These are phyloP conservation scores for Netelia inedita DNA, from an alignment of 2,888 invertebrate species.

Conservation along the genomic window DNA sequence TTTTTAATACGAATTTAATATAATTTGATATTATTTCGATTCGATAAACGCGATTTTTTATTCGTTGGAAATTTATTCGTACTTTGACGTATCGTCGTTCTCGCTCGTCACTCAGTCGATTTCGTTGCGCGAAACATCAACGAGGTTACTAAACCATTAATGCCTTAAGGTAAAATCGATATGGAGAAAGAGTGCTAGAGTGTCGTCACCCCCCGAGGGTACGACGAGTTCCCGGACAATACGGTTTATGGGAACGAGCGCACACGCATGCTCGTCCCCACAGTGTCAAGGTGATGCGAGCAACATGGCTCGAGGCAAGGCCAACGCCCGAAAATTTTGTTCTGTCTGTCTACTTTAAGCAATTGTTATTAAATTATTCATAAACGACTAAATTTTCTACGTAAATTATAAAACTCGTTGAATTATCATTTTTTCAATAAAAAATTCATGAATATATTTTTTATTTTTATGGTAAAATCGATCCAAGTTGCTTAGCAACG, in stretches of 20 bases:
- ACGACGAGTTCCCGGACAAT: conserved; percentile 13
- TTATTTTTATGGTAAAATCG: background rate
- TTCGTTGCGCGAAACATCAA: background rate
- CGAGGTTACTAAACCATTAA: conserved; percentile 27
- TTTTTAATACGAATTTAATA: no score
- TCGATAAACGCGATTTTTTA: no score
- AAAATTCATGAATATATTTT: background rate
- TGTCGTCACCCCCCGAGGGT: background rate
- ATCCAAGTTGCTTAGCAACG: conserved; percentile 6
- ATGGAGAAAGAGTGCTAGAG: background rate
- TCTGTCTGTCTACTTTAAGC: background rate
- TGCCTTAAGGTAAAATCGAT: conserved; percentile 27
- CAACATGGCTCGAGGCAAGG: background rate
- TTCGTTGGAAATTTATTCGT: no score
- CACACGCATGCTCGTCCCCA: background rate
- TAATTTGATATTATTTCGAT: no score
- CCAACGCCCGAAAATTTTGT: background rate
- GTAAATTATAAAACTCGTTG: no score
- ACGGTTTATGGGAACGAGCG: background rate
- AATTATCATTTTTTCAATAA: background rate
- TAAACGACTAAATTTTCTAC: no score
- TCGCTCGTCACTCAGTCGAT: background rate
- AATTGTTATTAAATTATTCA: no score
- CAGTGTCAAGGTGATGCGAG: conserved; percentile 5
- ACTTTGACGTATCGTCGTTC: background rate